Base-by-base conservation (phyloP, 2,797 vertebrate species). In the Gymnopithys bicolor region DNA sequence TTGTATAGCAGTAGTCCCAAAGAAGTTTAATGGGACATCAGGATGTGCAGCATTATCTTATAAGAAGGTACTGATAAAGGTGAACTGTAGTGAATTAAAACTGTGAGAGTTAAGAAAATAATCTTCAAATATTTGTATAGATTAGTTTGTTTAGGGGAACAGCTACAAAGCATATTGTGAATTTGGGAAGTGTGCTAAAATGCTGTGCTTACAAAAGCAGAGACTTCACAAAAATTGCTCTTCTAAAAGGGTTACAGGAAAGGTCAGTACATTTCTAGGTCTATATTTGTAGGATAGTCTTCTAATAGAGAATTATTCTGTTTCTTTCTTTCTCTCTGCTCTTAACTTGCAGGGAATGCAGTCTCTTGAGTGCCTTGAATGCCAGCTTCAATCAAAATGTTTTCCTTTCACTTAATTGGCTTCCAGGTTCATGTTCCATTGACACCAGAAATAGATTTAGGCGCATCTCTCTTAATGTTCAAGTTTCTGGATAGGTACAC, bases 181-280 rank as follows among this genome's bases (percentile, higher is more conserved):
- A 5, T 89, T 93, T 85, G 17, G 58, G 69, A 83, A 87, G 30
- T 43, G 23, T 0, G 0, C 43, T 83, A 28, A 92, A 89, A 66
- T 43, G 25, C 60, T 76, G 17, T 64, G 27, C 58, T 83, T 85
- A 68, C 12, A 83, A 80, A 93, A 77, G 67, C 46, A 45, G 80
- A 66, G 62, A 15, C 24, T 89, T 84, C 19, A 78, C 62, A 55
- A 77, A 96, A 90, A 70, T 78, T 32, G 11, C 13, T 58, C 68
- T 68, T 80, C 81, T 95, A 85, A 91, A 95, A 95, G 89, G 93
- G 69, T 91, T 17, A 21, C 43, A 71, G 43, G 69, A 93, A 92
- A 95, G 93, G 91, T 95, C 87, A 95, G 62, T 95, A 93, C 90
- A 58, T 93, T 95, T 95, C 78, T 89, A 85, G 92, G 90, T 87